Evolutionary conservation across 92 coral and sea anemone genomes (phyloP), one percentile per base, ranked within the genome.

Genomic region (Scolanthus callimorphus): DNA sequence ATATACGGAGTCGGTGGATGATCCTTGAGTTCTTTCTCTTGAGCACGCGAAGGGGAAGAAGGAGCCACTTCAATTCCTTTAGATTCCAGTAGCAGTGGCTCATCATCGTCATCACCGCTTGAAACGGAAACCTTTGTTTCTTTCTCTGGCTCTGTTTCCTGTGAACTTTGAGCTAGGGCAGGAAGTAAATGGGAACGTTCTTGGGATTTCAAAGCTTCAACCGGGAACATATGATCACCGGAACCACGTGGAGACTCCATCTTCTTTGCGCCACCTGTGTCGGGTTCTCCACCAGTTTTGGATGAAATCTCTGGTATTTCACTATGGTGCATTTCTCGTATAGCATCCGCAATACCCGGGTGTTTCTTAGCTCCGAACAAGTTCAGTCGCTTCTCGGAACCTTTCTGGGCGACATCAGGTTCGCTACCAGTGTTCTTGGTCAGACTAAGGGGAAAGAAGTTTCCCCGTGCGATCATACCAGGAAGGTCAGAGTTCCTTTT

Each of bases 401-500:
- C n/a, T 12, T 39, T 65, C 10, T 4, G 28, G 2, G 49, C 10
- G 17, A 43, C 51, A 46, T 69, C 76, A n/a, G 77, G 64, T 28
- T 87, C 90, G 21, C 87, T 80, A 28, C 60, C 29, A 3, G 76
- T 77, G 2, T 77, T 52, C 47, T 87, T 87, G n/a, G n/a, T n/a
- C 57, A 75, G 37, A 1, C 71, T 71, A 11, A 60, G 25, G 4
- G 86, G 80, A 23, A 58, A 68, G 47, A 73, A 61, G 30, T 62
- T 78, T 19, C 34, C 44, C 0, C 84, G 82, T 41, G 72, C 58
- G 57, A 82, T 76, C 52, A 84, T 80, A 6, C 82, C 86, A 24
- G 95, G 95, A 13, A 87, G 67, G 66, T 87, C 95, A 0, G 95
- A 87, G 60, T 87, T 82, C 64, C 95, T 73, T 49, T 87, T 87